Evolutionary conservation across 1,140 invertebrate genomes (phyloP).

Genomic region (Macrotrachela quadricornifera): DNA sequence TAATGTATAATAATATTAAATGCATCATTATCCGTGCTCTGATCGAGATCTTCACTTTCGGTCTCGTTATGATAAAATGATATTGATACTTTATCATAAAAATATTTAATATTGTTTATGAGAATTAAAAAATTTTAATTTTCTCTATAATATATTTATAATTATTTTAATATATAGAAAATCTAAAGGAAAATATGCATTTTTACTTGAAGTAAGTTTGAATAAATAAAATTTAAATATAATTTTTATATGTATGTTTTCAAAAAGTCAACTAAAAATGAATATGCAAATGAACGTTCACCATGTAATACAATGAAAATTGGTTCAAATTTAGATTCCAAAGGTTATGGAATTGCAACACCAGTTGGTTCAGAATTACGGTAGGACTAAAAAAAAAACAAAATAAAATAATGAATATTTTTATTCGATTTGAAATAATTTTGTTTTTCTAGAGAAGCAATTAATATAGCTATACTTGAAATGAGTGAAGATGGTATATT

Average conservation of each 20-base stretch:
- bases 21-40: too few relatives aligned
- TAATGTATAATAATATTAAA: too few relatives aligned
- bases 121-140: too few relatives aligned
- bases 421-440: not conserved
- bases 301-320: slow-evolving; percentile 88
- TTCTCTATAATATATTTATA: slow-evolving; percentile 55
- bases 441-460: slow-evolving; percentile 14
- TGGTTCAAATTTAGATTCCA: slow-evolving; percentile 63
- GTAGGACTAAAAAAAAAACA: too few relatives aligned
- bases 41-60: too few relatives aligned
- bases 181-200: slow-evolving; percentile 54
- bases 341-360: slow-evolving; percentile 41
- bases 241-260: not conserved
- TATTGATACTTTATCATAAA: too few relatives aligned
- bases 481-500: slow-evolving; percentile 77
- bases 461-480: slow-evolving; percentile 53
- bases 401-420: too few relatives aligned
- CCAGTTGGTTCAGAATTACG: slow-evolving; percentile 47
- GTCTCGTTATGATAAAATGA: too few relatives aligned
- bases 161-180: slow-evolving; percentile 56
- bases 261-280: slow-evolving; percentile 35
- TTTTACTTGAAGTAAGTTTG: slow-evolving; percentile 79
- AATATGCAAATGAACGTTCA: slow-evolving; percentile 70
- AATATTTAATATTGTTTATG: too few relatives aligned
- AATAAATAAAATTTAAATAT: slow-evolving; percentile 21